Base-by-base conservation (phyloP, 2,113 vertebrate genomes). In the Cephalopterus ornatus region DNA sequence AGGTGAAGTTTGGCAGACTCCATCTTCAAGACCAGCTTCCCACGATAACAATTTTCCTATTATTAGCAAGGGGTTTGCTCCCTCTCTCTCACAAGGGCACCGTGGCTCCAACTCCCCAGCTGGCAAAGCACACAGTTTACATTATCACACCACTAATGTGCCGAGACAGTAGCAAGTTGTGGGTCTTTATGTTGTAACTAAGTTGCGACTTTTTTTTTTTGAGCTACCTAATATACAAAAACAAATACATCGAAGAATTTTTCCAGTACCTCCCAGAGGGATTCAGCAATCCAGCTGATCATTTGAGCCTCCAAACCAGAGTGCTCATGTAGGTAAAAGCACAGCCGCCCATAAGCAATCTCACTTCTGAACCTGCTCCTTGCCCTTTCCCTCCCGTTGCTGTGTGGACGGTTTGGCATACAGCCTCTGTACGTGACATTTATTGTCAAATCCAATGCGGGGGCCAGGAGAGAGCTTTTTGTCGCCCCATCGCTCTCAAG, bases 1-100 rank as follows among this genome's bases (percentile, higher is more conserved):
- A 98, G 98, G 97, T 98, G 97, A 98, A 97, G 96, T 97, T 80
- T 97, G 97, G 98, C 97, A 98, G 97, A 97, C 97, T 97, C 96
- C 35, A 15, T 95, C 93, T 83, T 96, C 96, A 92, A 52, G 59
- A 96, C 49, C 75, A 91, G 89, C 80, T 97, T 97, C 96, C 96
- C 97, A 94, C 47, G 81, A 44, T 67, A 96, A 97, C 88, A 41
- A 95, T 97, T 97, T 94, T 94, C 90, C 97, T 97, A 80, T 97
- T 97, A 97, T 95, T 97, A 97, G 95, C 1, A 4, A 87, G 49
- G 39, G 74, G 66, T 65, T 89, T 96, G 76, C 92, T 88, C 95
- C n/a, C n/a, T 91, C 88, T 76, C 88, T 85, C 85, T 91, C 55
- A 90, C 71, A 97, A 98, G 97, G 97, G 96, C 98, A 97, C 95